A percentile compares a stretch with the other conserved stretches of the same genome.
Evolutionary conservation across 2,888 invertebrate species (phyloP).

Genomic region (Steinernema scapterisci): DNA sequence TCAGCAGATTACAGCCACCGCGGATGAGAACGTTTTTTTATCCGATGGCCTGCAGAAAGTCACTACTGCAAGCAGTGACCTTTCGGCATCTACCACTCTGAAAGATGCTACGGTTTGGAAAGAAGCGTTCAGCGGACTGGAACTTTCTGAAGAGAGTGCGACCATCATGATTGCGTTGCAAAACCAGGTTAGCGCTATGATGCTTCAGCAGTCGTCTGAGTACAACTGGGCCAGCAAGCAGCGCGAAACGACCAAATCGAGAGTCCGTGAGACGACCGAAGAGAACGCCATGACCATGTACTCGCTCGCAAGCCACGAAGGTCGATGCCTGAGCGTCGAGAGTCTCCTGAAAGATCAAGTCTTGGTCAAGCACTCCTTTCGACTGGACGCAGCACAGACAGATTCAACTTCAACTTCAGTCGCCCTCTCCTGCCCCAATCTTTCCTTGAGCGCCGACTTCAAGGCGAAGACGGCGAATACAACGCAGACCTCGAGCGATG

Average conservation of each 20-base stretch:
- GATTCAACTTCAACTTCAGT: constrained; percentile 43
- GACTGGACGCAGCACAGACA: constrained; percentile 43
- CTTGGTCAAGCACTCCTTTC: constrained; percentile 37
- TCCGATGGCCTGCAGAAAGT: constrained; percentile 16
- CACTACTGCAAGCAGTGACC: background rate
- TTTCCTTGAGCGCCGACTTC: constrained; percentile 24
- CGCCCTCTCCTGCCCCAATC: constrained; percentile 42
- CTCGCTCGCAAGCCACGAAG: constrained; percentile 49
- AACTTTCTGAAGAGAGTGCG: constrained; percentile 39
- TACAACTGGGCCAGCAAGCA: constrained; percentile 37
- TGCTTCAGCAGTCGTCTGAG: constrained; percentile 40
- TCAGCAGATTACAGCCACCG: background rate
- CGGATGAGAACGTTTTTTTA: constrained; percentile 23
- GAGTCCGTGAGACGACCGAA: constrained; percentile 47
- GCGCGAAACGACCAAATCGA: constrained; percentile 39
- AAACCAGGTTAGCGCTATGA: constrained; percentile 22
- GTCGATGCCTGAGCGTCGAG: constrained; percentile 40
- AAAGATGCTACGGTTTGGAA: constrained; percentile 28
- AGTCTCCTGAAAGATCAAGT: constrained; percentile 40
- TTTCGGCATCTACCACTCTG: background rate
- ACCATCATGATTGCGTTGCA: constrained; percentile 38
- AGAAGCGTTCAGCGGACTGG: constrained; percentile 34
- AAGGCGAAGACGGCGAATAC: background rate
- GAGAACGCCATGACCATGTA: constrained; percentile 57
- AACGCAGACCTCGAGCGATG: background rate